Conservation (phyloP, 2,113 vertebrate species). For the Psittacus erithacus region DNA sequence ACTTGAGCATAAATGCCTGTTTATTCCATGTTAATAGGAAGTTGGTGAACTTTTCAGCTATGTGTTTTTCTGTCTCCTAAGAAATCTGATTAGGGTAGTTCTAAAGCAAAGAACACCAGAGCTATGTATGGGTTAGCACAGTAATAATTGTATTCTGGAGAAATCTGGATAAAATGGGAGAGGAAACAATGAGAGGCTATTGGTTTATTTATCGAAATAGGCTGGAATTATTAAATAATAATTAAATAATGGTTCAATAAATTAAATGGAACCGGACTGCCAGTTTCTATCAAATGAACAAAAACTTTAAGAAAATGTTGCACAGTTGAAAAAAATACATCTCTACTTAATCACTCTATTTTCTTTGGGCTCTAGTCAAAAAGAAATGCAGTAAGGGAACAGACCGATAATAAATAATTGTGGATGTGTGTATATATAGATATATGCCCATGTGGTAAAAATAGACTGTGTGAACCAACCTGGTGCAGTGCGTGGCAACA, state of each 20-base stretch:
- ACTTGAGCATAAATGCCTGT: not conserved
- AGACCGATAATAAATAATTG: not conserved
- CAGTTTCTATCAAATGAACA: not conserved
- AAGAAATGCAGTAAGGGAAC: not conserved
- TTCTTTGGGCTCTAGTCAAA: not conserved
- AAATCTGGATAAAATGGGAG: not conserved
- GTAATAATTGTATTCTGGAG: not conserved
- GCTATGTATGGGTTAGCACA: not conserved
- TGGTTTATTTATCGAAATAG: not conserved
- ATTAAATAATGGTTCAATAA: no score
- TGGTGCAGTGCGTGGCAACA: rapidly evolving
- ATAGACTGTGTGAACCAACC: no score
- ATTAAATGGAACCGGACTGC: not conserved
- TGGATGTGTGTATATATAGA: not conserved
- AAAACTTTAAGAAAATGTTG: not conserved
- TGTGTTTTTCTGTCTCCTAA: not conserved
- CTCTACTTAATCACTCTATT: not conserved
- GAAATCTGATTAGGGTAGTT: not conserved
- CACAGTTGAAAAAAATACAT: not conserved
- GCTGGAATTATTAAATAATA: not conserved
- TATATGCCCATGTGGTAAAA: not conserved
- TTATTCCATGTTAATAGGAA: not conserved
- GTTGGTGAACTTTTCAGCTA: not conserved
- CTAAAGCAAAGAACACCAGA: not conserved
- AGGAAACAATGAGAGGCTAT: not conserved